A percentile compares a stretch with the other conserved stretches of the same genome.
Evolutionary conservation across 1,140 invertebrate species (phyloP).

Genomic region (Dufourea novaeangliae): DNA sequence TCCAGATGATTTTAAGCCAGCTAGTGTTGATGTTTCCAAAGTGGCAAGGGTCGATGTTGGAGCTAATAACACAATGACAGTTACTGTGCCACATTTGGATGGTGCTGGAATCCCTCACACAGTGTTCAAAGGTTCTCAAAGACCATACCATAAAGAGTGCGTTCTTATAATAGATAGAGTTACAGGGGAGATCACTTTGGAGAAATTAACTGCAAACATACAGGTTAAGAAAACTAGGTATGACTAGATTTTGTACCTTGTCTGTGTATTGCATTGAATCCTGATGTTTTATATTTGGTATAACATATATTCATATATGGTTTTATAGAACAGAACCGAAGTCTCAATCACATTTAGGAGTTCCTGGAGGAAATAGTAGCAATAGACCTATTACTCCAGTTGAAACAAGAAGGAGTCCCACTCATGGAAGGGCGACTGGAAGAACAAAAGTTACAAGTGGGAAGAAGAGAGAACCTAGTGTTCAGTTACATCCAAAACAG

Average conservation of each 20-base stretch:
- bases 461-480: constrained; percentile 80
- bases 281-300: neutral
- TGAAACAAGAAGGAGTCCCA: constrained; percentile 76
- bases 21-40: constrained; percentile 95
- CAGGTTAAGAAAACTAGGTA: constrained; percentile 97
- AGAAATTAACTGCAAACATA: constrained; percentile 94
- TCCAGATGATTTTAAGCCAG: constrained; percentile 98
- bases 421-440: constrained; percentile 84
- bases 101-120: constrained; percentile 93
- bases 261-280: neutral
- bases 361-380: constrained; percentile 63
- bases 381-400: constrained; percentile 78
- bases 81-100: constrained; percentile 96
- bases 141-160: constrained; percentile 95
- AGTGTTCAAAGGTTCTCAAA: constrained; percentile 96
- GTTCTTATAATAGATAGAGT: constrained; percentile 95
- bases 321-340: constrained; percentile 70
- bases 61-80: constrained; percentile 93
- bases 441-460: constrained; percentile 85
- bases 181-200: constrained; percentile 95
- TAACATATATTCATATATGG: too few species aligned
- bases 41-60: constrained; percentile 94
- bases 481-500: constrained; percentile 79
- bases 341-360: constrained; percentile 54
- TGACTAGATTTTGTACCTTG: neutral